phyloP scores from a whole-genome alignment of 1,140 invertebrate genomes.

The Cyclargus thomasi region DNA sequence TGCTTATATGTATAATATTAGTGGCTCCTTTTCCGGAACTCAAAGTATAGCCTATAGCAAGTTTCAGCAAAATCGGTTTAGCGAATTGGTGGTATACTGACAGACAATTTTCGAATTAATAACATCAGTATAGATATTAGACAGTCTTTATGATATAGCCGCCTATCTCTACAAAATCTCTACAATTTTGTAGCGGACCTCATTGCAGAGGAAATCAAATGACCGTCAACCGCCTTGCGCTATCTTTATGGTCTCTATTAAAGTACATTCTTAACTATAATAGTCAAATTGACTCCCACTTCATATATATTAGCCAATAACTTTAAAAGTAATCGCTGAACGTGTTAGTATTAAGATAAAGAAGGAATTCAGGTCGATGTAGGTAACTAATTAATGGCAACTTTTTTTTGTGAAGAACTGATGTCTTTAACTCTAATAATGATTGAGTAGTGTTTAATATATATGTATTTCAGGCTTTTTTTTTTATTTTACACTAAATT shows the following conservation, averaged over 20 bases:
- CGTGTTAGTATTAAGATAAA: constrained; percentile 9
- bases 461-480: no score
- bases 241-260: constrained; percentile 13
- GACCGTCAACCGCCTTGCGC: constrained; percentile 2
- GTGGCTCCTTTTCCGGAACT: no score
- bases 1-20: background rate
- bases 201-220: background rate
- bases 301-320: constrained; percentile 14
- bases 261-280: constrained; percentile 11
- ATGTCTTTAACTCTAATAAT: background rate
- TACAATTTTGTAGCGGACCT: background rate
- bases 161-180: background rate
- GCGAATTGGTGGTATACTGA: no score
- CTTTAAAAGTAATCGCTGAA: constrained; percentile 1
- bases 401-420: background rate
- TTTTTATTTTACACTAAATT: no score
- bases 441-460: background rate
- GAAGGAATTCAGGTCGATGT: background rate
- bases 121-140: no score
- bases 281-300: constrained; percentile 10
- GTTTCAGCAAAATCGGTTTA: no score
- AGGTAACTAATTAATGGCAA: background rate
- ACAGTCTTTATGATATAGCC: background rate
- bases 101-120: no score
- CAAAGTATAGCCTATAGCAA: no score